Base-by-base conservation (phyloP, 2,113 vertebrate genomes). In the Kobus ellipsiprymnus region DNA sequence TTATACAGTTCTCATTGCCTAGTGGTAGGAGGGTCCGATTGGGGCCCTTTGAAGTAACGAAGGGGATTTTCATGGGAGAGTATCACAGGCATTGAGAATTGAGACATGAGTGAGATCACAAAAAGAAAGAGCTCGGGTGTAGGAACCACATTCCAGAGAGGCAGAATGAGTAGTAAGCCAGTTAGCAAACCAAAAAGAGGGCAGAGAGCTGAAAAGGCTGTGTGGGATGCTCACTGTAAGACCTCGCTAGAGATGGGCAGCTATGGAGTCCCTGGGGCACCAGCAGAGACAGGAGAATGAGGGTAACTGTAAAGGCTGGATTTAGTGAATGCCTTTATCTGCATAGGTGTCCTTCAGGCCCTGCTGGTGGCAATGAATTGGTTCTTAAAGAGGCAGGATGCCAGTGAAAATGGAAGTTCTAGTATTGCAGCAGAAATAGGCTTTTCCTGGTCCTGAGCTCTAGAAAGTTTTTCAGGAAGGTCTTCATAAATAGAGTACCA, bases 231-330 rank as follows among this genome's bases (percentile, higher is more conserved):
- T 4, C 7, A 15, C 11, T 12, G 2, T 19, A 48, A 85, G 36
- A 7, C n/a, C 9, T 11, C 6, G 3, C 25, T 0, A 30, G 27
- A 89, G 9, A 33, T 19, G 19, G 74, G 21, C 44, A 36, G 25
- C 44, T 44, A 3, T n/a, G 23, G 15, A 12, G 50, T 6, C 14
- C 67, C 5, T 1, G 33, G 8, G 78, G 7, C 36, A 4, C 3
- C 15, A 48, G 12, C 19, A 46, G 71, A 13, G n/a, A 40, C 10
- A 25, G 2, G 14, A 44, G 33, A 21, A 13, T 30, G 46, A 19
- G 10, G 44, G 7, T 8, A 4, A 14, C 33, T 1, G 2, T 25
- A 14, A 16, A 3, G 33, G 15, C 80, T 46, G 16, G n/a, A 2
- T 48, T 30, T 27, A 33, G 25, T 16, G 9, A 81, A 30, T 23